phyloP scores from a whole-genome alignment of 2,797 vertebrate species.

The Melanogrammus aeglefinus region DNA sequence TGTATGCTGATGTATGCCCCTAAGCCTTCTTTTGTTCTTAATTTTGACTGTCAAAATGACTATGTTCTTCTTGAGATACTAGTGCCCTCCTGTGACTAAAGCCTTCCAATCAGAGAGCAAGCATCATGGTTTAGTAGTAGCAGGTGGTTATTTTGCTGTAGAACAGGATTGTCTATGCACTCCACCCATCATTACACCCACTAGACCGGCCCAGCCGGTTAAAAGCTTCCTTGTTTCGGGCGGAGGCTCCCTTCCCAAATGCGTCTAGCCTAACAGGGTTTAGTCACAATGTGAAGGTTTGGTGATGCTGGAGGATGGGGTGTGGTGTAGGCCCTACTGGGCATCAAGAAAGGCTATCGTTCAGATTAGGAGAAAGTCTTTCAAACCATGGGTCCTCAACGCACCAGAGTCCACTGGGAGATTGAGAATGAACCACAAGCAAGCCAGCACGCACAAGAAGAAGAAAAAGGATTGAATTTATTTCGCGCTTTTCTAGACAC shows the following conservation, averaged over 20 bases:
- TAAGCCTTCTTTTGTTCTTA: neutral
- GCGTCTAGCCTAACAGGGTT: neutral
- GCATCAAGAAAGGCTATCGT: slow-evolving; percentile 7
- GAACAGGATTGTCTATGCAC: neutral
- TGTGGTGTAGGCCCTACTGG: neutral
- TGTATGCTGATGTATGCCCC: neutral
- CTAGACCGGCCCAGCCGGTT: neutral
- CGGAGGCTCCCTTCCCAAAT: neutral
- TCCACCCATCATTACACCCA: neutral
- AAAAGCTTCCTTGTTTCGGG: neutral
- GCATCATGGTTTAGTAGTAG: neutral
- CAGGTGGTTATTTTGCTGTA: neutral
- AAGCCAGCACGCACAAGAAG: neutral
- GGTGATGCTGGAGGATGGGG: neutral
- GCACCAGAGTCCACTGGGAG: slow-evolving; percentile 22
- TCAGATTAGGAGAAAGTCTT: neutral
- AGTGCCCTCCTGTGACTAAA: neutral
- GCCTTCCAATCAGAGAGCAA: neutral
- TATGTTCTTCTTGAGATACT: neutral
- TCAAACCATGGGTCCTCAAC: slow-evolving; percentile 7
- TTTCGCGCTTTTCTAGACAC: too few species aligned
- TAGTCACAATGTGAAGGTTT: neutral
- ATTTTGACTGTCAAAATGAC: neutral
- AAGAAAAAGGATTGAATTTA: too few species aligned
- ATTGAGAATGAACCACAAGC: slow-evolving; percentile 23